Base-by-base conservation (phyloP, 2,113 vertebrate genomes). In the Nibea coibor region DNA sequence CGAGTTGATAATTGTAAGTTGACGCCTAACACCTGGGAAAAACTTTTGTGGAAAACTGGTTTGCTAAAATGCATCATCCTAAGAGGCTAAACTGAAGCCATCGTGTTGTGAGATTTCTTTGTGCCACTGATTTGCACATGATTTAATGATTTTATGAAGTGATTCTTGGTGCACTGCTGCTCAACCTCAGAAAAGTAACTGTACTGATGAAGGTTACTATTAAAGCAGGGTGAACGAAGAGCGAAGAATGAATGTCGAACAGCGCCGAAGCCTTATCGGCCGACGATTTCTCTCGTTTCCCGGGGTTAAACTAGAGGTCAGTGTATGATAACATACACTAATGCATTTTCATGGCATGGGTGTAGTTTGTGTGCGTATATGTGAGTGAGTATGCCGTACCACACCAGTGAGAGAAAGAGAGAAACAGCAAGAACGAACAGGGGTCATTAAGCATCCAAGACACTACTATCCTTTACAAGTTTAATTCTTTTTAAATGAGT, bases 401-500 rank as follows among this genome's bases (percentile, higher is more conserved):
- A 70, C 24, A 76, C 57, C 62, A 67, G n/a, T 9, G 45, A 75
- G 48, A 80, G 19, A 63, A 31, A 24, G n/a, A 67, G 70, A 82
- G 72, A 78, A 22, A 75, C 11, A 62, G 56, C 4, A 9, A 24
- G 26, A 69, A 53, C 54, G 56, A 74, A 50, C 31, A 64, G 43
- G 75, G 59, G 74, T 81, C 17, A 1, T 80, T 85, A 78, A 87
- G 78, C 81, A 83, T 91, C 66, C 53, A 64, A 57, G 84, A 89
- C 82, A 83, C 64, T 59, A 83, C 73, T 80, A 82, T 80, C 70
- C 75, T 84, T 85, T 72, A 72, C 78, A 90, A 88, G 76, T 88
- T 90, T 86, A 85, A 85, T 92, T 90, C 31, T 81, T 89, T 92
- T 87, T 73, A 91, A 95, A 93, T 91, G 85, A 91, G 78, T 89